Evolutionary conservation across 2,113 vertebrate genomes (phyloP), one percentile per base, ranked within the genome.

Genomic region (Oxyruncus cristatus): DNA sequence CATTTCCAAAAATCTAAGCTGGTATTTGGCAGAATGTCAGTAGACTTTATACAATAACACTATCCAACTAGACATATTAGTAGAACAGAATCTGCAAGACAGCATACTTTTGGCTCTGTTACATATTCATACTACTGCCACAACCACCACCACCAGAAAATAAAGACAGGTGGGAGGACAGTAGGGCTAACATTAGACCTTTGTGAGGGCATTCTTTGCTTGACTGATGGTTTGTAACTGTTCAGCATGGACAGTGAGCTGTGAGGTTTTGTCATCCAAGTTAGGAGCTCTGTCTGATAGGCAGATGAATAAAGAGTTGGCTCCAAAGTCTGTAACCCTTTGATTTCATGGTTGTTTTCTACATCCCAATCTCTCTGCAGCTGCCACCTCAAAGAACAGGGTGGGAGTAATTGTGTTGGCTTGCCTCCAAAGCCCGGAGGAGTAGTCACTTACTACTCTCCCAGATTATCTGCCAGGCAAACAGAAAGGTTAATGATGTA

Each of bases 401-500:
- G 87, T 86, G 83, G 95, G 87, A 90, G 44, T 95, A 97, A 98
- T 95, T 95, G 78, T 86, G 62, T 83, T 97, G 96, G 96, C 80
- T 93, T 47, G 30, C 49, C 35, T 97, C 96, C 95, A 96, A 92
- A 82, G 80, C 85, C 92, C 2, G 1, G 52, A 95, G 93, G 77
- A 93, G 66, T 41, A 82, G 92, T 85, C 71, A 85, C 93, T 95
- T 95, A 81, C 83, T 95, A 65, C 74, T 96, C 62, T 85, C 62
- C 80, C 75, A 96, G 71, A 94, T 95, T 89, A 93, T 96, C 91
- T 89, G 83, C 91, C 89, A 91, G 53, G 72, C 79, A 95, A 96
- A 94, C 80, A 92, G 95, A 97, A 97, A 97, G 92, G 89, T 97
- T 97, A 97, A 98, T 70, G 73, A 95, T 96, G 84, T 93, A 91